These are phyloP conservation scores for Cichlasoma orientale DNA, from an alignment of 2,797 vertebrate species.

Conservation along the genomic window DNA sequence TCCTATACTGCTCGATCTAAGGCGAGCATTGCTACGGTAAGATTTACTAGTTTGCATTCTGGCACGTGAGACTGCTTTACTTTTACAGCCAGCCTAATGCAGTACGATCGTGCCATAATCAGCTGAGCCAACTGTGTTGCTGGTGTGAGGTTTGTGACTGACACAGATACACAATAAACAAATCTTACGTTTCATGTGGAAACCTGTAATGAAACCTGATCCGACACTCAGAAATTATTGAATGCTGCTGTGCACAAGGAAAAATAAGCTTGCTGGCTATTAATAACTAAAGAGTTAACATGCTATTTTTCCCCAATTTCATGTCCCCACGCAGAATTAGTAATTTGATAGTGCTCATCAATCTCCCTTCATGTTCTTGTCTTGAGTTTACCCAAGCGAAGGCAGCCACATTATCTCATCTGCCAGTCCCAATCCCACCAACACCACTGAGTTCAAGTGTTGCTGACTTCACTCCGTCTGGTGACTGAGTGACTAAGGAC, in stretches of 20 bases:
- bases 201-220: background rate
- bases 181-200: slow-evolving; percentile 21
- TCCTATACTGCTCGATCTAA: slow-evolving; percentile 55
- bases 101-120: slow-evolving; percentile 23
- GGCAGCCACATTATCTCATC: slow-evolving; percentile 62
- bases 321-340: slow-evolving; percentile 22
- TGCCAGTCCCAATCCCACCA: slow-evolving; percentile 35
- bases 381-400: slow-evolving; percentile 46
- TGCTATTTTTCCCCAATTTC: slow-evolving; percentile 12
- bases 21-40: slow-evolving; percentile 58
- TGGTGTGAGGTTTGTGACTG: slow-evolving; percentile 7
- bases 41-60: slow-evolving; percentile 18
- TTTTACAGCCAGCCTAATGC: slow-evolving; percentile 29
- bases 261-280: background rate
- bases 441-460: slow-evolving; percentile 57
- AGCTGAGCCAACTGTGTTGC: slow-evolving; percentile 22
- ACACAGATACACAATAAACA: slow-evolving; percentile 37
- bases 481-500: slow-evolving; percentile 76
- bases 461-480: slow-evolving; percentile 78
- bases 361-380: slow-evolving; percentile 50
- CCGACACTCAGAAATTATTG: background rate
- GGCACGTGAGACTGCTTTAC: slow-evolving; percentile 35
- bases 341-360: slow-evolving; percentile 51
- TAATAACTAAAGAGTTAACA: background rate
- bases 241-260: background rate